Evolutionary conservation across 2,797 vertebrate species (phyloP).

Genomic region (Tokudaia tokunoshimensis): DNA sequence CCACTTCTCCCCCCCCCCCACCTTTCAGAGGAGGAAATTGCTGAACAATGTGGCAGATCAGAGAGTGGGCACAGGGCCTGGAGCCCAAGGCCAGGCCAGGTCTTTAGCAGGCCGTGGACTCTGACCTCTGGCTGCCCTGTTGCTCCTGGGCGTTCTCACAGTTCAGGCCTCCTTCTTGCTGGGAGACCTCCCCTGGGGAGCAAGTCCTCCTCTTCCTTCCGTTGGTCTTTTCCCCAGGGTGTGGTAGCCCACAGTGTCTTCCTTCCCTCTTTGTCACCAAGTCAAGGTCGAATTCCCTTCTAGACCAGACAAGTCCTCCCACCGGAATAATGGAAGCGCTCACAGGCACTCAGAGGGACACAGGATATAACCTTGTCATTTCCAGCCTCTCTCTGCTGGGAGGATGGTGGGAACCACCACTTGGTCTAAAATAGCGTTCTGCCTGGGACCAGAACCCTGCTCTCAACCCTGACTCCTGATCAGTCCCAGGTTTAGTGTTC

Average conservation of each 20-base stretch:
- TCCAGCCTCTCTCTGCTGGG: constrained; percentile 14
- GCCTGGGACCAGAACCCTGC: constrained; percentile 67
- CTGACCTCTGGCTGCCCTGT: not conserved
- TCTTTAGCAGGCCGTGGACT: not conserved
- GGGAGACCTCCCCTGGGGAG: not conserved
- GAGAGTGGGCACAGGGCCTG: constrained; percentile 57
- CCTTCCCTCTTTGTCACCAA: not conserved
- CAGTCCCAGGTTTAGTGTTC: not conserved
- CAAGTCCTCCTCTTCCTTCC: not conserved
- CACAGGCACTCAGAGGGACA: not conserved
- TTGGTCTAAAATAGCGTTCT: constrained; percentile 84
- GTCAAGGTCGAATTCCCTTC: not conserved
- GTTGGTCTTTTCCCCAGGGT: not conserved
- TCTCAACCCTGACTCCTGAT: not conserved
- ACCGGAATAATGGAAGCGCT: not conserved
- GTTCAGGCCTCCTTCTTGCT: not conserved
- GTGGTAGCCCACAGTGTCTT: not conserved
- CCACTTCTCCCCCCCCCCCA: not conserved
- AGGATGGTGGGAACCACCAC: constrained; percentile 85
- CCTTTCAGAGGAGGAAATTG: constrained; percentile 77
- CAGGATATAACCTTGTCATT: not conserved
- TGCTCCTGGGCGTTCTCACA: not conserved
- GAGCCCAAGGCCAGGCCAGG: constrained; percentile 5
- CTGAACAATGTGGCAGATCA: constrained; percentile 80
- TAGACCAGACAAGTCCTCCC: not conserved